Percentiles rank a stretch among this genome's conserved stretches.
These are phyloP conservation scores for Pyrocephalus nanus DNA, from an alignment of 2,797 vertebrate species.

Conservation along the genomic window DNA sequence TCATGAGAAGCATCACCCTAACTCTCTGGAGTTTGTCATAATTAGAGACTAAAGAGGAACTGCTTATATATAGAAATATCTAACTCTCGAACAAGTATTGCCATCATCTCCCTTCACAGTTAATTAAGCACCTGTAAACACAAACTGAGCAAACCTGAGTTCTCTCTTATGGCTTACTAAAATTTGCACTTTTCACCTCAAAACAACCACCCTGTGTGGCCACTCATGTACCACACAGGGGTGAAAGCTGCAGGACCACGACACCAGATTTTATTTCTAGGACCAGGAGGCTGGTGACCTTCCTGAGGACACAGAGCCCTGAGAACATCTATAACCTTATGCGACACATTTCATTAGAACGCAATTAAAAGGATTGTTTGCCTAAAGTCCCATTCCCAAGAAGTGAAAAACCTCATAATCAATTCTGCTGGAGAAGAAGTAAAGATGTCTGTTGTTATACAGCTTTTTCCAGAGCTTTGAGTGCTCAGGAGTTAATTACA, in stretches of 20 bases:
- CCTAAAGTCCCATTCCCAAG: not conserved
- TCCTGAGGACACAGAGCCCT: not conserved
- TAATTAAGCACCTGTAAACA: not conserved
- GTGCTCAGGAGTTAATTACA: not conserved
- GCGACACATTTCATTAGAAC: not conserved
- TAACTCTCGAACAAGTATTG: not conserved
- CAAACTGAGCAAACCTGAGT: not conserved
- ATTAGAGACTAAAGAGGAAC: not conserved
- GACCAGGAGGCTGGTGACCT: not conserved
- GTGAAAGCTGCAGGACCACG: not conserved
- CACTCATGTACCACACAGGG: not conserved
- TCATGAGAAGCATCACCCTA: not conserved
- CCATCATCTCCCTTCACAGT: not conserved
- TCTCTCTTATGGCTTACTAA: not conserved
- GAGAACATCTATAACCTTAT: not conserved
- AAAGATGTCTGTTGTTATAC: not conserved
- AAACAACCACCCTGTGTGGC: not conserved
- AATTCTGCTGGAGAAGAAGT: not conserved
- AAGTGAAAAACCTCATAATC: not conserved
- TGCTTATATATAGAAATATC: not conserved
- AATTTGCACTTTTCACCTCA: not conserved
- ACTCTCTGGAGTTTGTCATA: not conserved
- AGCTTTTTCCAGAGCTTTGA: not conserved
- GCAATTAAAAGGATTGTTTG: not conserved
- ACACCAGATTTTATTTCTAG: not conserved